Percentiles rank a stretch among this genome's conserved stretches.
Conservation (phyloP, 2,797 vertebrate species). For the Mustela erminea region DNA sequence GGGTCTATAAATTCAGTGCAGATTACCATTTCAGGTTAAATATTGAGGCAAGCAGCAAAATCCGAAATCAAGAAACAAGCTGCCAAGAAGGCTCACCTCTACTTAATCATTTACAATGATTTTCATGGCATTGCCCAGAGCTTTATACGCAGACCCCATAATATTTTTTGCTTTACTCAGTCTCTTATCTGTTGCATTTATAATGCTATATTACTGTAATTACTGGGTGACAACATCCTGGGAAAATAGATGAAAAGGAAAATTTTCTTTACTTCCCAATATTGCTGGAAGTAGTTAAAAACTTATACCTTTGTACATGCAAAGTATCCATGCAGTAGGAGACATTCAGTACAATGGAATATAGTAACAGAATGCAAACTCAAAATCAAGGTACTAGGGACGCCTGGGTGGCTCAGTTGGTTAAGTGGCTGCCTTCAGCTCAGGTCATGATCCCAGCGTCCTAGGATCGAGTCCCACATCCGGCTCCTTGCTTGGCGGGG, state of each 20-base stretch:
- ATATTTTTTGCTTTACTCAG: not conserved
- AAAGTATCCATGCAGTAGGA: not conserved
- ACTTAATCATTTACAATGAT: not conserved
- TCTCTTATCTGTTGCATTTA: not conserved
- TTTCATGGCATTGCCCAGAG: not conserved
- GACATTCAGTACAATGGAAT: not conserved
- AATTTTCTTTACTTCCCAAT: not conserved
- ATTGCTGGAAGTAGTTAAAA: slow-evolving; percentile 7
- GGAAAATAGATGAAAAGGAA: not conserved
- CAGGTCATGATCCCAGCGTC: too few species aligned
- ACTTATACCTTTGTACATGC: not conserved
- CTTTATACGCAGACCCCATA: not conserved
- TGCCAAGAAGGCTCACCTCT: not conserved
- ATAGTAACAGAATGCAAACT: not conserved
- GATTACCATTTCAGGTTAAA: not conserved
- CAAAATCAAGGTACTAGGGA: not conserved
- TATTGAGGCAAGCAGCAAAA: not conserved
- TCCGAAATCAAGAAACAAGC: not conserved
- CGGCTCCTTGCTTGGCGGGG: too few species aligned
- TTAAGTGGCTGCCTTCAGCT: too few species aligned
- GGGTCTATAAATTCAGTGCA: not conserved
- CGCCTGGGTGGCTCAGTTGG: too few species aligned
- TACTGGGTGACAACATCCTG: not conserved
- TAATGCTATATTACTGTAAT: not conserved
- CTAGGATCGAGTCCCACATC: too few species aligned